Conservation (phyloP, 2,113 vertebrate species). For the Scomber japonicus region DNA sequence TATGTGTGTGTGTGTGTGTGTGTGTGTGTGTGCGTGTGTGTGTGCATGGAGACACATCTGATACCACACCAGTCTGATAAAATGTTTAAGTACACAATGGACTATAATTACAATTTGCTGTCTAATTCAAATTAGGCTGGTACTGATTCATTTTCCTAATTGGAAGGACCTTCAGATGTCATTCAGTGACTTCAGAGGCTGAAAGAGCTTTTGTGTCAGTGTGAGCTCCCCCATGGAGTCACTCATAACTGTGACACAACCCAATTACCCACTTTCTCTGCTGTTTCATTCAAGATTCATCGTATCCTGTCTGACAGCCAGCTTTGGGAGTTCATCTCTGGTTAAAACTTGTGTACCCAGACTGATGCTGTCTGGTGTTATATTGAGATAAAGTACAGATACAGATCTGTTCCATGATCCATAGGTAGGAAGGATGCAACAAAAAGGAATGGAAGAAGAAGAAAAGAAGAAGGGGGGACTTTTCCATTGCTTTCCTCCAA, state of each 20-base stretch:
- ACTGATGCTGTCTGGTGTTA: conserved; percentile 12
- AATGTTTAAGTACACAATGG: conserved; percentile 24
- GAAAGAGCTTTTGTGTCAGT: conserved; percentile 38
- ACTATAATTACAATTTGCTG: conserved; percentile 49
- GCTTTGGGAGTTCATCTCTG: neutral
- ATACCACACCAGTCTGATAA: conserved; percentile 33
- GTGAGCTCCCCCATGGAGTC: conserved; percentile 3
- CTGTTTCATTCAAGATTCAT: conserved; percentile 17
- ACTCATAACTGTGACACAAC: conserved; percentile 45
- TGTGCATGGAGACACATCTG: conserved; percentile 10
- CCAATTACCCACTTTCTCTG: conserved; percentile 49
- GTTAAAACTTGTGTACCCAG: neutral
- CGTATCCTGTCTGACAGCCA: neutral
- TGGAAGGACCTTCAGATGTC: conserved; percentile 51
- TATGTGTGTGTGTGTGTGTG: conserved; percentile 37
- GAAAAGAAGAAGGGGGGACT: neutral
- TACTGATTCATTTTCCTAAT: conserved; percentile 30
- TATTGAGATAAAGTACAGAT: conserved; percentile 12
- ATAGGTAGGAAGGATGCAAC: neutral
- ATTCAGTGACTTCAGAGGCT: conserved; percentile 18
- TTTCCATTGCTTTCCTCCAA: neutral
- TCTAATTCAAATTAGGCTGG: conserved; percentile 40
- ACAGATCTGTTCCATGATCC: neutral
- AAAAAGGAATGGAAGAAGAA: neutral
- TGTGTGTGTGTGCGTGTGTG: conserved; percentile 8